phyloP scores from a whole-genome alignment of 2,888 invertebrate species.

The Micoletzkya japonica region DNA sequence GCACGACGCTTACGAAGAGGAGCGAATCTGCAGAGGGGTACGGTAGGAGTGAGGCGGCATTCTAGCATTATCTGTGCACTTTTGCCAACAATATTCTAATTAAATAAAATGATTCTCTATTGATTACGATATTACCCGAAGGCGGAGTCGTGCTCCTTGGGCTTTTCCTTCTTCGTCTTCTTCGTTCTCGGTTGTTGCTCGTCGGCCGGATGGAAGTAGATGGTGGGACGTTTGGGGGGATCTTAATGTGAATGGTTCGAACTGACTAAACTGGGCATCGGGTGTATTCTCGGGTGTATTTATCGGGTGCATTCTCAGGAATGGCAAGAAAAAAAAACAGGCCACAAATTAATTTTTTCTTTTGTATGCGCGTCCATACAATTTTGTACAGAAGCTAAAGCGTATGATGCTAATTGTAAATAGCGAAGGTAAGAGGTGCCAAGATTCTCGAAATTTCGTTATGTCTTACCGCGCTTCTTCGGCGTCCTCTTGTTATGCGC shows the following conservation, averaged over 20 bases:
- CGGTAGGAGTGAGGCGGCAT: neutral
- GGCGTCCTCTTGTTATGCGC: neutral
- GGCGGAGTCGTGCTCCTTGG: neutral
- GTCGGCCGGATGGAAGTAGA: neutral
- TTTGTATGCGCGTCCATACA: too few species aligned
- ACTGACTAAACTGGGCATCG: too few species aligned
- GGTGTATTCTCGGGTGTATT: too few species aligned
- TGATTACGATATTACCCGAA: neutral
- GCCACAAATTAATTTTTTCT: too few species aligned
- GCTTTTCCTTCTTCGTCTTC: neutral
- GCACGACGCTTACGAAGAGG: neutral
- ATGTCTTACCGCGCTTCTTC: neutral
- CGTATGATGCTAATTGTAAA: too few species aligned
- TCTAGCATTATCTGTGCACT: neutral
- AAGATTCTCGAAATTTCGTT: neutral
- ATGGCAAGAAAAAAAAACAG: too few species aligned
- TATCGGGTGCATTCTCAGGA: too few species aligned
- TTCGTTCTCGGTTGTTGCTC: neutral
- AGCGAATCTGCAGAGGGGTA: neutral
- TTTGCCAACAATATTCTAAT: neutral
- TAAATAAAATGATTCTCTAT: neutral
- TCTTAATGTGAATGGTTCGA: too few species aligned
- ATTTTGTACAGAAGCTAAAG: too few species aligned
- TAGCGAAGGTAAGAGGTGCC: neutral
- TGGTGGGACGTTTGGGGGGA: too few species aligned